Conservation (phyloP, 2,113 vertebrate genomes). For the Parotia lawesii region DNA sequence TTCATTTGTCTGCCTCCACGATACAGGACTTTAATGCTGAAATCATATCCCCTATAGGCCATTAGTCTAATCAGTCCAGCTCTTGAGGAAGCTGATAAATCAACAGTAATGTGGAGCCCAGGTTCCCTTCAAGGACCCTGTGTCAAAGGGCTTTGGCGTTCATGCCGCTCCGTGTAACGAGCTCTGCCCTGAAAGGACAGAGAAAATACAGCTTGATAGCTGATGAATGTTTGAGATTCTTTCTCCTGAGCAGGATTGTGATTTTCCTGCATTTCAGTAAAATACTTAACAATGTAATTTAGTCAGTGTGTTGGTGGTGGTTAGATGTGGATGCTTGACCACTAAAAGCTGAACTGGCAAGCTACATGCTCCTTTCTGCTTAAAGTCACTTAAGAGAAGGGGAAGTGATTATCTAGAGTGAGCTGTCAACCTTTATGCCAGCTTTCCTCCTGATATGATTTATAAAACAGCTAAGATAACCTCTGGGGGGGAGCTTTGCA, state of each 20-base stretch:
- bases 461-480: constrained; percentile 58
- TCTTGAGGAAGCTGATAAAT: constrained; percentile 15
- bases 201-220: neutral
- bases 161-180: neutral
- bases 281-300: constrained; percentile 49
- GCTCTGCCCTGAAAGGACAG: neutral
- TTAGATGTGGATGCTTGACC: constrained; percentile 33
- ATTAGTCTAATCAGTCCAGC: neutral
- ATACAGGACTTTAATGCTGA: neutral
- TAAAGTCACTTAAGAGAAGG: constrained; percentile 42
- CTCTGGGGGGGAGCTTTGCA: constrained; percentile 50
- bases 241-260: neutral
- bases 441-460: constrained; percentile 50
- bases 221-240: neutral
- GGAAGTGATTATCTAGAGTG: constrained; percentile 39
- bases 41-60: neutral
- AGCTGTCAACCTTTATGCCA: constrained; percentile 68
- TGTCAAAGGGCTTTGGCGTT: neutral
- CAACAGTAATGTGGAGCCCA: neutral
- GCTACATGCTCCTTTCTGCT: constrained; percentile 34
- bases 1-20: neutral
- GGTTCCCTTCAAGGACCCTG: neutral
- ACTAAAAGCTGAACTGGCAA: constrained; percentile 41
- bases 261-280: constrained; percentile 12
- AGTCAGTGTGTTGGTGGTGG: neutral